Base-by-base conservation (phyloP, 2,797 vertebrate species). In the Trichosurus vulpecula region DNA sequence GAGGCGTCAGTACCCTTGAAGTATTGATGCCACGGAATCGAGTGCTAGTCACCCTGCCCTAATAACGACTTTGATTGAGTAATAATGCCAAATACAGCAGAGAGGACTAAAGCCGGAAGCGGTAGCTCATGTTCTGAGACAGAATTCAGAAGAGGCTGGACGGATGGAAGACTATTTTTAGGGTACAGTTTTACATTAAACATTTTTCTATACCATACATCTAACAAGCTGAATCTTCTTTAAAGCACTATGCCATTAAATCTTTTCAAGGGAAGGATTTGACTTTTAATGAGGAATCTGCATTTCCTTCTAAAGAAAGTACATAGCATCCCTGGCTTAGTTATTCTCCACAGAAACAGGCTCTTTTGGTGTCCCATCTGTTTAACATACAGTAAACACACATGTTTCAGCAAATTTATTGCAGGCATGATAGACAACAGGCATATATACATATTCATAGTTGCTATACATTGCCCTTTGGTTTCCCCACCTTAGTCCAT, bases 221-320 rank as follows among this genome's bases (percentile, higher is more conserved):
- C 89, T 54, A 96, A 55, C 97, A 96, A 97, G 95, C 90, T 94
- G 95, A 61, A 27, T 0, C 93, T 96, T 58, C 51, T 55, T 94
- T 13, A 1, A 41, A 94, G 53, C 92, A 94, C 93, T 25, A 95
- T 91, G 95, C 94, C 90, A 92, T 96, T 93, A 92, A 96, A 87
- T 92, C 90, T 92, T 97, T 95, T 96, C 95, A 97, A 97, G 97
- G 92, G 87, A 96, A 97, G 95, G 55, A 96, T 96, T 96, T 97
- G 93, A 96, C 94, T 96, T 97, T 96, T 97, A 95, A 96, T 95
- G 74, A 95, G 96, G 96, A 97, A 57, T 96, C 95, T 97, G 91
- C 56, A 91, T 97, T 97, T 96, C 41, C 91, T 97, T 93, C 93
- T 91, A 81, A 58, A 96, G 94, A 47, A 96, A 94, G 89, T 94